phyloP scores from a whole-genome alignment of 2,113 vertebrate species.

The Microcebus tavaratra region DNA sequence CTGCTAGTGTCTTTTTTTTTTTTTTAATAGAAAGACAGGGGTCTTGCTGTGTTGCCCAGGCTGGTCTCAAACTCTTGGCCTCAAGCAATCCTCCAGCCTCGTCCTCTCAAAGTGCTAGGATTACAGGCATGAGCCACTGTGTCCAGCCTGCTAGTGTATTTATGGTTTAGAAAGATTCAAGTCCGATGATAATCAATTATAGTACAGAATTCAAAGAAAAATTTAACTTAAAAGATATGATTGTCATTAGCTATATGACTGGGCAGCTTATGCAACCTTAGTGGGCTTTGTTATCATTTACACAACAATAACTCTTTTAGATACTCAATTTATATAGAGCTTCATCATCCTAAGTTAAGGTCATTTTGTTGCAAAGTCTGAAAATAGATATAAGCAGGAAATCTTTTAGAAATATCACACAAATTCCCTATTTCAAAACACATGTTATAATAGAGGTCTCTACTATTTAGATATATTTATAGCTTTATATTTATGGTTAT shows the following conservation, averaged over 20 bases:
- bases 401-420: slow-evolving; percentile 9
- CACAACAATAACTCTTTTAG: background rate
- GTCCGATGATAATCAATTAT: background rate
- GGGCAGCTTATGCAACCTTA: background rate
- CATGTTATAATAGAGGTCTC: background rate
- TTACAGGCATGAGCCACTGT: no score
- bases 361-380: background rate
- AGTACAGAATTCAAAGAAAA: background rate
- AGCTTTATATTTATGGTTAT: background rate
- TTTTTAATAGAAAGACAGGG: no score
- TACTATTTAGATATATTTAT: background rate
- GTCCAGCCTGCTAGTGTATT: background rate
- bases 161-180: background rate
- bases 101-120: no score
- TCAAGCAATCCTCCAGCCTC: no score
- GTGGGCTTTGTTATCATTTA: background rate
- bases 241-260: background rate
- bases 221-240: background rate
- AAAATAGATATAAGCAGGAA: background rate
- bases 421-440: background rate
- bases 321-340: background rate
- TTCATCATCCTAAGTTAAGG: background rate
- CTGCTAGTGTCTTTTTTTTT: background rate
- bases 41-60: no score
- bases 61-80: no score